Base-by-base conservation (phyloP, 1,140 invertebrate species). In the Onthophagus taurus region DNA sequence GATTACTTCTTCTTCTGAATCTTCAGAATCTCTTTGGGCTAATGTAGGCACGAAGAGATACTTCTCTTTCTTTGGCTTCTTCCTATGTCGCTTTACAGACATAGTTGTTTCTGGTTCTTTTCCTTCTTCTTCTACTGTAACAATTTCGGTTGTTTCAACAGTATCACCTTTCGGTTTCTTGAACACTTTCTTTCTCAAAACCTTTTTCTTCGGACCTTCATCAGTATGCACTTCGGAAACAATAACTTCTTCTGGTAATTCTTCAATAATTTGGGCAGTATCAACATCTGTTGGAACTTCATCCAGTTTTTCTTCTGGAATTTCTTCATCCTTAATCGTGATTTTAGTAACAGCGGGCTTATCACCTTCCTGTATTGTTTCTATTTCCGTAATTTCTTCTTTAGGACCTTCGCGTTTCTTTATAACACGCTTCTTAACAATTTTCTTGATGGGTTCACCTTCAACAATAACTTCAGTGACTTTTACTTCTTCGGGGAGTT, bases 191-290 rank as follows among this genome's bases (percentile, higher is more conserved):
- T 54, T 63, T 0, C 49, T 56, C 2, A 58, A 50, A 35, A 51
- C 52, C 42, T 54, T 58, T 44, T 64, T 64, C 0, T 63, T 64
- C 20, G 54, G 60, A 1, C 67, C 64, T 30, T 59, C 60, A 47
- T 58, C 54, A 8, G 65, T 63, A n/a, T 50, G 57, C 7, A 65
- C 60, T 48, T 72, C 63, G 5, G 66, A 63, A 2, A 69, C 54
- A 4, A 58, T 59, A 7, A 67, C 61, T 44, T 67, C 63, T 58
- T 72, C 63, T 6, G 64, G 63, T 18, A 58, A 24, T 48, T 68
- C 62, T 48, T 66, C 56, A 24, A 53, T 35, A 6, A 55, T 46
- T 48, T 24, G 7, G 1, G 12, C 42, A 4, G 52, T 55, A 49
- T 59, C 50, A 2, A 52, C 60, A 57, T 51, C 6, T 12, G 6